phyloP scores from a whole-genome alignment of 1,140 invertebrate species.

The Fopius arisanus region DNA sequence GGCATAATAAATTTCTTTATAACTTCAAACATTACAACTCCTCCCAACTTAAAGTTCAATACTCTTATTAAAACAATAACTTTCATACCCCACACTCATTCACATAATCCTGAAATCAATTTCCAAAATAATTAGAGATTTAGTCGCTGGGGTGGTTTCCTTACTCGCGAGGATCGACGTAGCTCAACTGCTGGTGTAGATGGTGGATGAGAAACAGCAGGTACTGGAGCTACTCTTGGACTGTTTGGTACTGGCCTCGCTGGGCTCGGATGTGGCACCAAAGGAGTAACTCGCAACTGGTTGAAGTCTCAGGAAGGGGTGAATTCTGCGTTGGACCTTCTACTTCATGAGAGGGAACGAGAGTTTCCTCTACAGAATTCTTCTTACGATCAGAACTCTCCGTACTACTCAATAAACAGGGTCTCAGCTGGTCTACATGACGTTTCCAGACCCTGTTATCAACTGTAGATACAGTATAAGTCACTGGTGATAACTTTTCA shows the following conservation, averaged over 20 bases:
- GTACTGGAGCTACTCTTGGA: neutral
- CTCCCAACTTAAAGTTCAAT: neutral
- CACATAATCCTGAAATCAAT: neutral
- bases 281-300: neutral
- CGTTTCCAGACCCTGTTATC: conserved; percentile 20
- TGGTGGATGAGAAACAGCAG: too few species aligned
- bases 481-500: conserved; percentile 1
- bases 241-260: neutral
- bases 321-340: neutral
- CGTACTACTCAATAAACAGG: neutral
- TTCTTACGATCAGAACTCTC: conserved; percentile 17
- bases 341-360: conserved; percentile 9
- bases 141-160: neutral
- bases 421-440: conserved; percentile 13
- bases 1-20: too few species aligned
- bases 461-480: neutral
- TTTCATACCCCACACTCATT: neutral
- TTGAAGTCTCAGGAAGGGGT: neutral
- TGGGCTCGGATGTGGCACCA: neutral
- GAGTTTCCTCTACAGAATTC: conserved; percentile 29
- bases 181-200: neutral
- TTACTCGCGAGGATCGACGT: neutral
- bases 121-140: neutral
- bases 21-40: neutral
- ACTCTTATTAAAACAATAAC: neutral